Conservation (phyloP, 2,888 invertebrate species). For the Psylliodes chrysocephalus region DNA sequence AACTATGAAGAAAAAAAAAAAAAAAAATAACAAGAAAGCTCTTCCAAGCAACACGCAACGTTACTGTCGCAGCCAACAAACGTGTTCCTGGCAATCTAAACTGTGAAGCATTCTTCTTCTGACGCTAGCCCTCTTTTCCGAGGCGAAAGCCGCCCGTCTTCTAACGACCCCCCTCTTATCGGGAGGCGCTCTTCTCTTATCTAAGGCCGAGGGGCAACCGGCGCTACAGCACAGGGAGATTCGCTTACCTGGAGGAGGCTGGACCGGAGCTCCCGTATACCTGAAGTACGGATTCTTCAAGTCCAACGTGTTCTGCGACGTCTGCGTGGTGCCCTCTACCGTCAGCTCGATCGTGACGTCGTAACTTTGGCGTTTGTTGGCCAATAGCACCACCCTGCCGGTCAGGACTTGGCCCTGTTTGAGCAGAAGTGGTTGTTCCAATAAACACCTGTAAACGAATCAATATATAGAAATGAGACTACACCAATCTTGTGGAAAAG, state of each 20-base stretch:
- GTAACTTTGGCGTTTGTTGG: constrained; percentile 97
- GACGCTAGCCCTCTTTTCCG: background rate
- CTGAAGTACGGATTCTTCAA: constrained; percentile 98
- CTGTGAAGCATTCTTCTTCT: background rate
- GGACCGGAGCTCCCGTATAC: constrained; percentile 92
- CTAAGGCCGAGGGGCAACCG: background rate
- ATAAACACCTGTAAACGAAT: constrained; percentile 75
- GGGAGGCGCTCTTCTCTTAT: background rate
- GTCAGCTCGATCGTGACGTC: constrained; percentile 96
- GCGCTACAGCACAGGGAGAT: background rate
- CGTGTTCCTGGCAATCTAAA: background rate
- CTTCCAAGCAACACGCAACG: too few species aligned
- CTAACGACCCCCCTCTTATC: background rate
- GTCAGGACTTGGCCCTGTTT: constrained; percentile 92
- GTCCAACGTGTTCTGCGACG: constrained; percentile 92
- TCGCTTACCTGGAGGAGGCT: constrained; percentile 79
- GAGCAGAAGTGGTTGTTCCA: constrained; percentile 93
- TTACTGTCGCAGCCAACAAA: background rate
- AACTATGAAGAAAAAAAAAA: too few species aligned
- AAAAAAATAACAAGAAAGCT: too few species aligned
- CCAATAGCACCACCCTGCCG: constrained; percentile 87
- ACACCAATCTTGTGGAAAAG: too few species aligned
- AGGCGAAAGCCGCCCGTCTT: background rate
- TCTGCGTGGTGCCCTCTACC: constrained; percentile 87
- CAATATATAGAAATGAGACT: background rate